Conservation (phyloP, 2,888 invertebrate genomes). For the Lasioglossum calceatum region DNA sequence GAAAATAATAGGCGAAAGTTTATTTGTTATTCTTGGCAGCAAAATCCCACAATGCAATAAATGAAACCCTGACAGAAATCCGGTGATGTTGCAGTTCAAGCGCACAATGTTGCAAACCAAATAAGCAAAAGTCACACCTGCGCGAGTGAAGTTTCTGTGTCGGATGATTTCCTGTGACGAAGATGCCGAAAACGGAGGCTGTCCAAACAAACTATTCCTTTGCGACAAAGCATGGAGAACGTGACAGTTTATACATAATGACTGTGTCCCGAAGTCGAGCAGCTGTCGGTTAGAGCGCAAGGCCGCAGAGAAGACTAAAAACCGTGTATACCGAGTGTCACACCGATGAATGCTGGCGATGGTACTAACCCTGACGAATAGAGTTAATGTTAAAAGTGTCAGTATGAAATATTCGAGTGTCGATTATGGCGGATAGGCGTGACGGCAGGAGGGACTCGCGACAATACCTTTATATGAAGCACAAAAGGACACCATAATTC, state of each 20-base stretch:
- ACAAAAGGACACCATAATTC: slow-evolving; percentile 68
- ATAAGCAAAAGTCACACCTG: slow-evolving; percentile 13
- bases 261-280: slow-evolving; percentile 63
- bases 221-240: slow-evolving; percentile 56
- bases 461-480: slow-evolving; percentile 63
- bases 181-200: slow-evolving; percentile 61
- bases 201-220: slow-evolving; percentile 67
- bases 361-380: slow-evolving; percentile 77
- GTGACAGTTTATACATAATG: slow-evolving; percentile 64
- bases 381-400: slow-evolving; percentile 81
- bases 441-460: slow-evolving; percentile 63
- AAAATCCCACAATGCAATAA: background rate
- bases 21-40: background rate
- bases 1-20: background rate
- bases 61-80: background rate
- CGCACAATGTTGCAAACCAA: background rate
- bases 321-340: slow-evolving; percentile 56
- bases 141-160: slow-evolving; percentile 4
- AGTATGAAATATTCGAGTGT: slow-evolving; percentile 80
- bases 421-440: slow-evolving; percentile 74
- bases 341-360: slow-evolving; percentile 58
- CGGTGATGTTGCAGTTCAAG: background rate
- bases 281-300: slow-evolving; percentile 60
- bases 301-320: slow-evolving; percentile 52
- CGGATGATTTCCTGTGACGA: slow-evolving; percentile 38